phyloP scores from a whole-genome alignment of 2,113 vertebrate genomes.

The Petaurus breviceps region DNA sequence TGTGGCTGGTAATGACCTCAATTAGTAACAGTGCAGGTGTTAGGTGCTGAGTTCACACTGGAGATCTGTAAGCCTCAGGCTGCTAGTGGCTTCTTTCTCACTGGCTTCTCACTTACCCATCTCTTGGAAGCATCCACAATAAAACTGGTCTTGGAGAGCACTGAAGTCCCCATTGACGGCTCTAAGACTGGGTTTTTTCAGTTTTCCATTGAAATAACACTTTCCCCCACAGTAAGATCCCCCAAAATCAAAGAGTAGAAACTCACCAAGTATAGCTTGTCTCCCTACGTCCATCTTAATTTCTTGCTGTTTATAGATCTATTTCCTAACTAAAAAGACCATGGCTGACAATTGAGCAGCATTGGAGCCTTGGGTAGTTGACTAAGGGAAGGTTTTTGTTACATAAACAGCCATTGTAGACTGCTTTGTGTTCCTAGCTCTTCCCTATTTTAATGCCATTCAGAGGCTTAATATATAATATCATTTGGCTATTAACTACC shows the following conservation, averaged over 20 bases:
- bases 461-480: not conserved
- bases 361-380: not conserved
- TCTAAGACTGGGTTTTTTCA: not conserved
- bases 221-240: not conserved
- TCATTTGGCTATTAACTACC: not conserved
- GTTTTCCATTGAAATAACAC: not conserved
- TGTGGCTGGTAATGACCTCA: slow-evolving; percentile 1
- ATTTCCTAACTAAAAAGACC: not conserved
- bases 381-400: not conserved
- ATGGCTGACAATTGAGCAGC: not conserved
- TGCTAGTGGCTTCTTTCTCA: not conserved
- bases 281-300: not conserved
- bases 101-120: not conserved
- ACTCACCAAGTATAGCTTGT: not conserved
- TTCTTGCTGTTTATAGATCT: not conserved
- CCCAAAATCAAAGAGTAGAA: not conserved
- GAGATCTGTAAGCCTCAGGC: not conserved
- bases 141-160: not conserved
- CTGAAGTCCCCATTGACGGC: not conserved
- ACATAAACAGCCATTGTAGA: not conserved
- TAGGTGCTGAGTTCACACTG: not conserved
- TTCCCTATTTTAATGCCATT: not conserved
- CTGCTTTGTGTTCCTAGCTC: not conserved
- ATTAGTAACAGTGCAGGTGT: not conserved
- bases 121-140: not conserved